Evolutionary conservation across 2,113 vertebrate genomes (phyloP), one percentile per base, ranked within the genome.

Genomic region (Mirza zaza): DNA sequence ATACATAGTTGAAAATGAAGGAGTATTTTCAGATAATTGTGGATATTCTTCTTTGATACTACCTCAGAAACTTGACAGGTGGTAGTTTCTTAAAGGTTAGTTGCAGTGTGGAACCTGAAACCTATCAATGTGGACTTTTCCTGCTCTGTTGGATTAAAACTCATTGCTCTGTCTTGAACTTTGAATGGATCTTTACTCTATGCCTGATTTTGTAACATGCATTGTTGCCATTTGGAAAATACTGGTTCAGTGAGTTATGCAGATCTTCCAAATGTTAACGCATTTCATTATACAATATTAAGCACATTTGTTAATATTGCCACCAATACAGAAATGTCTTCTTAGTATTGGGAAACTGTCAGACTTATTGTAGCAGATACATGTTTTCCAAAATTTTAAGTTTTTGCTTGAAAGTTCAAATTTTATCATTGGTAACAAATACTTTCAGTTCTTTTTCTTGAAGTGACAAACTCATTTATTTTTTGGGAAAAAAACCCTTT

Each of bases 221-320:
- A 68, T 42, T 82, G 17, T 55, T 55, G 52, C 36, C 11, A 57
- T 91, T 86, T 95, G 70, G n/a, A 91, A 94, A 84, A 83, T 89
- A 81, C 0, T 86, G 21, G 9, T 76, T 90, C 17, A 52, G 15
- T 52, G 71, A 96, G 32, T 96, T 83, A 81, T 59, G 34, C 34
- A 67, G 17, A 80, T 80, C 27, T 92, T 95, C 55, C 55, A 59
- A 36, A 55, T 90, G 73, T 90, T 86, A 77, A 39, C 14, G 34
- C 0, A 32, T 61, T 85, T 86, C 32, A 50, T 67, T 88, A 52
- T 77, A 48, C 6, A 55, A 1, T 91, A 77, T 42, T 71, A 21
- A 85, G 14, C 45, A 88, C 10, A 83, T 87, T 82, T 71, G 59
- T 91, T 68, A 82, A 61, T 70, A 83, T 59, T 48, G 61, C 39